Evolutionary conservation across 2,113 vertebrate genomes (phyloP).

Genomic region (Anguilla rostrata): DNA sequence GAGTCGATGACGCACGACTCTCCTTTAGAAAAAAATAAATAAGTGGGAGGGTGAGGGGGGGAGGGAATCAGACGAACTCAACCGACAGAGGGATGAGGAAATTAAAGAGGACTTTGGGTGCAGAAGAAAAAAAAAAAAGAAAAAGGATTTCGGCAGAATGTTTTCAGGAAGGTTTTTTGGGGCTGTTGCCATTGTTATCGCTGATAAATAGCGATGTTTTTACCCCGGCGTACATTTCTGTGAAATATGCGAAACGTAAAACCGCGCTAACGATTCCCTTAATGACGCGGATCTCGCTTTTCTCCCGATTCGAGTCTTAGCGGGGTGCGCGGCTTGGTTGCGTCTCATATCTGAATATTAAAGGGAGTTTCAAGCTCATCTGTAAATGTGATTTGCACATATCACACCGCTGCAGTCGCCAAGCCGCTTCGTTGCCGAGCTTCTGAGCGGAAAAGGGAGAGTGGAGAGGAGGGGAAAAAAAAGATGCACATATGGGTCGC

Average conservation of each 20-base stretch:
- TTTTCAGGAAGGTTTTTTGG: constrained; percentile 54
- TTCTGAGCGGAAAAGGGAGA: constrained; percentile 68
- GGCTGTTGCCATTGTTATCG: constrained; percentile 75
- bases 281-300: constrained; percentile 68
- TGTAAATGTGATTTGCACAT: constrained; percentile 82
- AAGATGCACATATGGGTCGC: constrained; percentile 75
- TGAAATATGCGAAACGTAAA: constrained; percentile 71
- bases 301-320: constrained; percentile 70
- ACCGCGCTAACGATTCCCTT: constrained; percentile 67
- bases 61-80: constrained; percentile 56
- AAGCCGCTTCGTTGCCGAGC: constrained; percentile 72
- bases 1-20: constrained; percentile 60
- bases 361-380: constrained; percentile 81
- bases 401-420: constrained; percentile 76
- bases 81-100: constrained; percentile 53
- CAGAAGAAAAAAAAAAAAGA: constrained; percentile 55
- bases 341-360: constrained; percentile 80
- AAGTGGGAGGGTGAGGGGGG: no score
- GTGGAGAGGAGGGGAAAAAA: constrained; percentile 42
- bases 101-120: constrained; percentile 49
- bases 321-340: constrained; percentile 63
- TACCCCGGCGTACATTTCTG: constrained; percentile 67
- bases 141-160: constrained; percentile 70
- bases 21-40: constrained; percentile 45
- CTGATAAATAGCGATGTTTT: constrained; percentile 72